Percentiles rank a stretch among this genome's conserved stretches.
Evolutionary conservation across 1,140 invertebrate species (phyloP).

Genomic region (Aphelinus atriplicis): DNA sequence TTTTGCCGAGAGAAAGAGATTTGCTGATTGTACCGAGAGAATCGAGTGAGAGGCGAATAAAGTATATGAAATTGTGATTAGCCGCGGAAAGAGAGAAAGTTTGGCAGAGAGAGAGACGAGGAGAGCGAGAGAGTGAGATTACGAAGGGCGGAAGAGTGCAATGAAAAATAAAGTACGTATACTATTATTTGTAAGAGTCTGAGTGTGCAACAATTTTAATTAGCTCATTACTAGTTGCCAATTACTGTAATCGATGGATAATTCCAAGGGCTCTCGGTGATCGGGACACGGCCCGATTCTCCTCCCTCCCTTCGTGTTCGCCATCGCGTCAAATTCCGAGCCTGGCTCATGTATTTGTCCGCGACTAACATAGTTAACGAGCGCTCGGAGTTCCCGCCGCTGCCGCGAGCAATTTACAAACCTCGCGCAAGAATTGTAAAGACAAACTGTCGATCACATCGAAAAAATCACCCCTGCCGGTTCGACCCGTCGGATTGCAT

Average conservation of each 20-base stretch:
- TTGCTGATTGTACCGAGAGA: slow-evolving; percentile 13
- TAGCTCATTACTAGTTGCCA: slow-evolving; percentile 40
- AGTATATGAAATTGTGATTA: not conserved
- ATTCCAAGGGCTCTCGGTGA: not conserved
- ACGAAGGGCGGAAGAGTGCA: not conserved
- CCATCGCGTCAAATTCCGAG: no score
- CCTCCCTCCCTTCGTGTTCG: no score
- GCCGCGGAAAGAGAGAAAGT: slow-evolving; percentile 4
- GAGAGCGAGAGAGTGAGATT: not conserved
- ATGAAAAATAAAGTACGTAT: slow-evolving; percentile 6
- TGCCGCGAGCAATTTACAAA: not conserved
- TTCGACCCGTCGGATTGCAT: slow-evolving; percentile 15
- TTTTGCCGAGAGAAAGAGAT: not conserved
- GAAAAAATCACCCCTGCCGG: slow-evolving; percentile 1
- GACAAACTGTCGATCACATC: not conserved
- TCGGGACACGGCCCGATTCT: not conserved
- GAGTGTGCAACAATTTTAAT: slow-evolving; percentile 34
- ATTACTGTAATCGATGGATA: slow-evolving; percentile 40
- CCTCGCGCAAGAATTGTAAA: not conserved
- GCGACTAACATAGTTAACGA: no score
- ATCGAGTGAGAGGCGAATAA: slow-evolving; percentile 13
- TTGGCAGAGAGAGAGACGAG: not conserved
- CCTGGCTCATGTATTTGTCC: no score
- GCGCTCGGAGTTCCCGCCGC: no score
- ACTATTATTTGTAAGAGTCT: slow-evolving; percentile 14